Base-by-base conservation (phyloP, 2,888 invertebrate genomes). In the Aphelenchoides bicaudatus region DNA sequence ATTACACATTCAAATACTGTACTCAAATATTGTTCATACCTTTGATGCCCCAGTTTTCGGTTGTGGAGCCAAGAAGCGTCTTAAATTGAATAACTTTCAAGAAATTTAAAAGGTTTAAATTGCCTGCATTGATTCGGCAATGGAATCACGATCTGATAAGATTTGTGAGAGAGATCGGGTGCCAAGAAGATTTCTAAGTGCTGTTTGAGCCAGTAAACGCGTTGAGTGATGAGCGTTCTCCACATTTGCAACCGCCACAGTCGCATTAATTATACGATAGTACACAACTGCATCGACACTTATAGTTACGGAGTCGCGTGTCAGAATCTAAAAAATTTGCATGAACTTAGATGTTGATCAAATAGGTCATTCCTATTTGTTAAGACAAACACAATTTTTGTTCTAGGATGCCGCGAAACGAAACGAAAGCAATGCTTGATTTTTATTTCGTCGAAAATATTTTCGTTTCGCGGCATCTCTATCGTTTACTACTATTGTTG, bases 191-290 rank as follows among this genome's bases (percentile, higher is more conserved):
- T 56, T 56, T 43, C 49, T 59, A n/a, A 82, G 69, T 1, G 82
- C 82, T 0, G 82, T 82, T 68, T 82, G 82, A 8, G 82, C 82
- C 13, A 82, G 70, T 8, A 82, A 73, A 56, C 77, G 72, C 3
- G 78, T 78, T n/a, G 78, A 78, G 19, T 88, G 88, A 79, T 82
- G 81, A n/a, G 23, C 82, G 92, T 80, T 96, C 92, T 81, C 94
- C 92, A 96, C 94, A 82, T 96, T 96, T 43, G 92, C 91, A 64
- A 93, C 91, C 46, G 93, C 92, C 63, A 93, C 89, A n/a, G 93
- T 94, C n/a, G 96, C 93, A 81, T 96, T 94, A 74, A 89, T 90
- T 34, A 96, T 92, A 43, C 81, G 70, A 65, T 81, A 83, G 65
- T 82, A 82, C 16, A 82, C 80, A 6, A 84, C 84, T 6, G 94